Evolutionary conservation across 2,888 invertebrate species (phyloP).

Genomic region (Sarcophaga rosellei): DNA sequence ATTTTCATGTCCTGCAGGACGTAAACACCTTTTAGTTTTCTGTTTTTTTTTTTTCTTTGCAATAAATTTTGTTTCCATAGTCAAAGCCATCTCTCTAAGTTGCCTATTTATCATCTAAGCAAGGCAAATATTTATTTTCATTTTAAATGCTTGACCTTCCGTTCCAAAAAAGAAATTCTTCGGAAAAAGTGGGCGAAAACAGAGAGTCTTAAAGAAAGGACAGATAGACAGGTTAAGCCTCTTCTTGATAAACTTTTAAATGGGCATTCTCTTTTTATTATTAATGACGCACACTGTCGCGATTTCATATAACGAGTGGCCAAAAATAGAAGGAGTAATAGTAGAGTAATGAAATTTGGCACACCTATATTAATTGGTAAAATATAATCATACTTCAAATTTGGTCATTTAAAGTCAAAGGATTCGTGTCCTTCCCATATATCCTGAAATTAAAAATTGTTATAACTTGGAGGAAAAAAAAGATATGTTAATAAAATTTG

Average conservation of each 20-base stretch:
- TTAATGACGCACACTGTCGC: no score
- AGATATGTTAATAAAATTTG: no score
- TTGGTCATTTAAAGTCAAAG: no score
- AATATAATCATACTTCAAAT: no score
- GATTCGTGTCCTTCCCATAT: no score
- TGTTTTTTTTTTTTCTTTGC: neutral
- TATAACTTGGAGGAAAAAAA: no score
- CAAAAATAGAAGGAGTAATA: no score
- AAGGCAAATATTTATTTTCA: slow-evolving; percentile 12
- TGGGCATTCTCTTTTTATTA: neutral
- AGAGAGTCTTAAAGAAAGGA: neutral
- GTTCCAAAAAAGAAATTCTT: neutral
- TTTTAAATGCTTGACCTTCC: neutral
- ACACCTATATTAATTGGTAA: no score
- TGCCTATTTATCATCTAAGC: slow-evolving; percentile 29
- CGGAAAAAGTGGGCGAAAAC: neutral
- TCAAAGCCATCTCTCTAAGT: slow-evolving; percentile 17
- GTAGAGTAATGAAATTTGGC: no score
- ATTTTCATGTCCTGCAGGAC: no score
- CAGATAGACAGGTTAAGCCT: slow-evolving; percentile 11
- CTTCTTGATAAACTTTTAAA: slow-evolving; percentile 9
- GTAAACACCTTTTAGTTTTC: neutral
- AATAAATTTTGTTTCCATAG: neutral
- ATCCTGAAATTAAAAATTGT: no score
- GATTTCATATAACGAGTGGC: no score